Conservation (phyloP, 2,888 invertebrate genomes). For the Taphrorychus bicolor region DNA sequence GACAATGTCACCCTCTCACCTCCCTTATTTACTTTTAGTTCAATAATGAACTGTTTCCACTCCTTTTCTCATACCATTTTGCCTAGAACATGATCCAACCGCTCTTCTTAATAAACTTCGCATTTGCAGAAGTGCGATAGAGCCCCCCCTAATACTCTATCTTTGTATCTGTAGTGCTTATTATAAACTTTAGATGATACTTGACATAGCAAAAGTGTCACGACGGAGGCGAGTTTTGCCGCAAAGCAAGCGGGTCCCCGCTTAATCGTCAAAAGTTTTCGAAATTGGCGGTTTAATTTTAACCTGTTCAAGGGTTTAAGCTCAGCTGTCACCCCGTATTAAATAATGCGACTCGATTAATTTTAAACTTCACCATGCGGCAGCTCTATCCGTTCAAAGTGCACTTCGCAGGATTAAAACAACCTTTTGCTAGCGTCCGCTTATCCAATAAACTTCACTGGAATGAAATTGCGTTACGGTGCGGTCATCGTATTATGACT, state of each 20-base stretch:
- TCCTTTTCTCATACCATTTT: no score
- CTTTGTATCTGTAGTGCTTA: no score
- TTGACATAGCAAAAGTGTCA: not conserved
- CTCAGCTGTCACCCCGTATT: not conserved
- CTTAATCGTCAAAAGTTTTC: constrained; percentile 4
- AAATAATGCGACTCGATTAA: constrained; percentile 19
- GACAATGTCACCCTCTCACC: no score
- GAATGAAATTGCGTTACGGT: constrained; percentile 9
- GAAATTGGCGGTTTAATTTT: constrained; percentile 8
- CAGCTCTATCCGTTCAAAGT: constrained; percentile 9
- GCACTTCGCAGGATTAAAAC: constrained; percentile 16
- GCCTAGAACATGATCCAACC: no score
- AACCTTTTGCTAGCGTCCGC: constrained; percentile 9
- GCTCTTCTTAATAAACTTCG: no score
- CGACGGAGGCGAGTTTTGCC: not conserved
- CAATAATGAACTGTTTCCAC: no score
- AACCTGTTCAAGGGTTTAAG: constrained; percentile 4
- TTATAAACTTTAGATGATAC: not conserved
- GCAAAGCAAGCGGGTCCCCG: not conserved
- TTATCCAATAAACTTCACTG: constrained; percentile 12
- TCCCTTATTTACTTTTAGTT: no score
- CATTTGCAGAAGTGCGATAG: no score
- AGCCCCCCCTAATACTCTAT: no score
- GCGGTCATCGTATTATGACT: constrained; percentile 10
- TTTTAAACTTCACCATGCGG: constrained; percentile 7